Conservation (phyloP, 2,797 vertebrate species). For the Trachurus trachurus region DNA sequence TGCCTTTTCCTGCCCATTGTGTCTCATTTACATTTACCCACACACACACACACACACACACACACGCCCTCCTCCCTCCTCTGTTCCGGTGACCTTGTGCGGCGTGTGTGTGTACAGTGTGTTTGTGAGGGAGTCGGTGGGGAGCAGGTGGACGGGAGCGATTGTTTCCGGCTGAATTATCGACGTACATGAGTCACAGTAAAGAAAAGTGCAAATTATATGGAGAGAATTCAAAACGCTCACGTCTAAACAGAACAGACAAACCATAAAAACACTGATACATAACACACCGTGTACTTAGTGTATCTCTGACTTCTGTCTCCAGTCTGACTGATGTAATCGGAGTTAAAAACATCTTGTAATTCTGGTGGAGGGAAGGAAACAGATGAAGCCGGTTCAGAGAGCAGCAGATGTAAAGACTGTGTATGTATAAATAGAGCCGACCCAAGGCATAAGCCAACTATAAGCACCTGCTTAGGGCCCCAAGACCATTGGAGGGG, state of each 20-base stretch:
- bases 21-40: slow-evolving; percentile 27
- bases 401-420: too few relatives aligned
- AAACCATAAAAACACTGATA: background rate
- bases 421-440: too few relatives aligned
- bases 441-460: too few relatives aligned
- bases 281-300: background rate
- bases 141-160: slow-evolving; percentile 19
- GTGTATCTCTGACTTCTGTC: background rate
- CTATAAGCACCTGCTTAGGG: too few relatives aligned
- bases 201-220: background rate
- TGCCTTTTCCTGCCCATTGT: background rate
- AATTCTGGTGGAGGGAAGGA: too few relatives aligned
- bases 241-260: slow-evolving; percentile 5
- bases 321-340: background rate
- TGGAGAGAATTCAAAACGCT: background rate
- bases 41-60: background rate
- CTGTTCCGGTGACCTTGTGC: slow-evolving; percentile 46
- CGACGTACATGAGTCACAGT: background rate
- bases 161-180: slow-evolving; percentile 26
- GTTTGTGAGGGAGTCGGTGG: slow-evolving; percentile 7
- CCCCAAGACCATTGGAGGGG: too few relatives aligned
- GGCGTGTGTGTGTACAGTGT: background rate
- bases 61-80: background rate
- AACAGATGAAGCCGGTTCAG: too few relatives aligned
- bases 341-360: background rate